Evolutionary conservation across 2,797 vertebrate species (phyloP).

Genomic region (Mus spretus): DNA sequence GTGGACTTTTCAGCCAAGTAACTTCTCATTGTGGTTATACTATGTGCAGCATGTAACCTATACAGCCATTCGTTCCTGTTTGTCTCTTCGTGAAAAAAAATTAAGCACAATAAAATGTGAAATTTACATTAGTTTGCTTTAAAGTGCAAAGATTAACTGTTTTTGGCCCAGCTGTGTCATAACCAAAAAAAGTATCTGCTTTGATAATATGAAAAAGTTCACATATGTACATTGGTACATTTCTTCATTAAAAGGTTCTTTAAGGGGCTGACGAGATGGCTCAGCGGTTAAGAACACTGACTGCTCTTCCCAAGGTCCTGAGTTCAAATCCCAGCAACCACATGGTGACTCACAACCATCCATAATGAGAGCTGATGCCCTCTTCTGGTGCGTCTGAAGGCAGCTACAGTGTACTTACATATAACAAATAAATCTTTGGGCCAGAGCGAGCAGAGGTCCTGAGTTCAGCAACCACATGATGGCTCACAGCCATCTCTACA

Average conservation of each 20-base stretch:
- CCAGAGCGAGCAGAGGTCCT: too few relatives aligned
- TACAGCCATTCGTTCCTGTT: slow-evolving; percentile 82
- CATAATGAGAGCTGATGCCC: too few relatives aligned
- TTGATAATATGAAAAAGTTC: slow-evolving; percentile 86
- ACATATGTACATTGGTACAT: slow-evolving; percentile 86
- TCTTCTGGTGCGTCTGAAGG: too few relatives aligned
- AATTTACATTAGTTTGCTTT: slow-evolving; percentile 79
- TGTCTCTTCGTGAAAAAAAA: slow-evolving; percentile 82
- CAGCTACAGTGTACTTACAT: too few relatives aligned
- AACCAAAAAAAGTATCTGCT: slow-evolving; percentile 78
- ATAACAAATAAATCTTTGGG: too few relatives aligned
- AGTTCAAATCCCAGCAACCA: too few relatives aligned
- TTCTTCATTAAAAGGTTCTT: slow-evolving; percentile 21
- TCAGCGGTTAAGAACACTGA: too few relatives aligned
- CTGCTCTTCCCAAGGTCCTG: too few relatives aligned
- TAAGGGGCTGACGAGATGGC: too few relatives aligned
- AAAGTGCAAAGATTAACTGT: slow-evolving; percentile 80
- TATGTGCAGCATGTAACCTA: slow-evolving; percentile 84
- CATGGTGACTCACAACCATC: too few relatives aligned
- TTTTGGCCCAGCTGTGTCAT: slow-evolving; percentile 79
- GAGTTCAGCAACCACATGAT: too few relatives aligned
- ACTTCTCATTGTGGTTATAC: slow-evolving; percentile 75
- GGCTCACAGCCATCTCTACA: too few relatives aligned
- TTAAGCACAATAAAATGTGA: slow-evolving; percentile 80
- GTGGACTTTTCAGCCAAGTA: slow-evolving; percentile 81